Evolutionary conservation across 2,113 vertebrate genomes (phyloP), one percentile per base, ranked within the genome.

Genomic region (Microcebus lehilahytsara): DNA sequence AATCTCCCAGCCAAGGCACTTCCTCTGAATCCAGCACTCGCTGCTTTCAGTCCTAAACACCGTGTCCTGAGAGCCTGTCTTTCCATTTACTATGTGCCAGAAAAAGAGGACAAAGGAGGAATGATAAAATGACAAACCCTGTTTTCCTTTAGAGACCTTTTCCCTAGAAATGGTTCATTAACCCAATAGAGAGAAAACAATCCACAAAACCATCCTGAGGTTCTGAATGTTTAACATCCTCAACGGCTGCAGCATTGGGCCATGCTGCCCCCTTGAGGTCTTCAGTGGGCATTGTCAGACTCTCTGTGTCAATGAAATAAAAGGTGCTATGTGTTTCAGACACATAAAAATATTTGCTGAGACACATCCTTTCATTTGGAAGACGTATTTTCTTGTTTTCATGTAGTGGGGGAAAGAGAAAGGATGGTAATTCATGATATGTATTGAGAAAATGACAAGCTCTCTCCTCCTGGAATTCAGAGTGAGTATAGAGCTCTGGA

Each of bases 261-360:
- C 75, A 95, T 13, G 75, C 80, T 95, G 75, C 88, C 97, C 93
- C 85, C 97, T 97, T 4, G 74, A 79, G 97, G 4, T n/a, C 9
- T 6, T 49, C 17, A n/a, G 7, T 30, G 51, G 75, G 51, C 1
- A 88, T 34, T 84, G 78, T 3, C 6, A 32, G 27, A 46, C 62
- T 51, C 0, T 0, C 12, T 3, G 8, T 4, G 8, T 37, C 32
- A 5, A 30, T 89, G 49, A 58, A 62, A 60, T 9, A 20, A 79
- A 91, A 77, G 16, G 1, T 19, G 69, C 42, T 27, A 12, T 88
- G 69, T 46, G n/a, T 85, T 56, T 86, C 27, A 62, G 9, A 64
- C 16, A 42, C 1, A 19, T 0, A 7, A 9, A 79, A 90, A 58
- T 0, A 14, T 75, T 74, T 95, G 25, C 37, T 88, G 40, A 80